Conservation (phyloP, 2,888 invertebrate species). For the Schizaphis graminum region DNA sequence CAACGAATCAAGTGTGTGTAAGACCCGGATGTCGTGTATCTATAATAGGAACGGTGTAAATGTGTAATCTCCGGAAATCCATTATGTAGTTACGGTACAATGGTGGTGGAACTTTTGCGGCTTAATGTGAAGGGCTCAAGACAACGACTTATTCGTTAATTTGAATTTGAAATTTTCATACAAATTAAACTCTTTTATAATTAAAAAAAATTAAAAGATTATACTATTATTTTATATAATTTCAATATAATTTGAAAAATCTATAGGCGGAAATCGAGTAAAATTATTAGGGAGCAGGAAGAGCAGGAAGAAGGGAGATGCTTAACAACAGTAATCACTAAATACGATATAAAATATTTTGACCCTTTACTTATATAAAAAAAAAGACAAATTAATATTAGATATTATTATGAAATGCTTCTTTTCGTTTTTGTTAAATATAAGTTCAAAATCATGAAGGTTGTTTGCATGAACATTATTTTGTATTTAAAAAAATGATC, state of each 20-base stretch:
- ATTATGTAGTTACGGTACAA: not conserved
- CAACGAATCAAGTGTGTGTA: slow-evolving; percentile 14
- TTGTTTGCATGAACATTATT: too few relatives aligned
- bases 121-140: not conserved
- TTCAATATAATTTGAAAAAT: not conserved
- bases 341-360: not conserved
- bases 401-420: not conserved
- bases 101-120: not conserved
- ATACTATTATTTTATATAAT: not conserved
- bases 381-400: not conserved
- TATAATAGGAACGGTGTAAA: slow-evolving; percentile 24
- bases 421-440: not conserved
- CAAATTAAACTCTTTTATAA: not conserved
- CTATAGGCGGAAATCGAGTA: not conserved
- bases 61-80: slow-evolving; percentile 46
- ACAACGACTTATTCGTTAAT: not conserved
- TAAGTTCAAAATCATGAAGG: not conserved
- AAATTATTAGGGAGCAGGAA: not conserved
- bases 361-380: not conserved
- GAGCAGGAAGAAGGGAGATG: not conserved
- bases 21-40: slow-evolving; percentile 3
- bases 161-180: not conserved
- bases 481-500: not conserved
- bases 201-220: not conserved
- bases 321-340: not conserved